phyloP scores from a whole-genome alignment of 2,888 invertebrate genomes.

The Drosophila phalerata region DNA sequence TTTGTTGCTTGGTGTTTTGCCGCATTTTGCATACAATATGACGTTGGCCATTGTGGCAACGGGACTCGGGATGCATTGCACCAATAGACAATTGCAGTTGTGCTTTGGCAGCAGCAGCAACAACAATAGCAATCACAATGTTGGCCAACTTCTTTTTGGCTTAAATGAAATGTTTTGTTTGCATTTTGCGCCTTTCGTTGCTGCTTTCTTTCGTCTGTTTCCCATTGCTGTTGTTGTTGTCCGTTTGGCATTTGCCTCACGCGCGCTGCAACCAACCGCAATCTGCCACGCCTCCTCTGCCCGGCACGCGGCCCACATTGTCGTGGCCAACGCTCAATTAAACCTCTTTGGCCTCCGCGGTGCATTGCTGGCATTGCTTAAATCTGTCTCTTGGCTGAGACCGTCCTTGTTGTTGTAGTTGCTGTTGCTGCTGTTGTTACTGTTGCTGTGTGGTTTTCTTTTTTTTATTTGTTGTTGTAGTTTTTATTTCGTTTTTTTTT shows the following conservation, averaged over 20 bases:
- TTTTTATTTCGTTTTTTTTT: constrained; percentile 24
- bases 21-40: constrained; percentile 76
- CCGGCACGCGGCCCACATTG: constrained; percentile 9
- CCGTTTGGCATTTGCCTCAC: constrained; percentile 63
- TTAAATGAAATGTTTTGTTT: constrained; percentile 61
- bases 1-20: constrained; percentile 46
- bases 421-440: constrained; percentile 22
- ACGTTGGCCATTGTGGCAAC: constrained; percentile 43
- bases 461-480: constrained; percentile 17
- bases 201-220: constrained; percentile 13
- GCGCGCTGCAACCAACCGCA: constrained; percentile 48
- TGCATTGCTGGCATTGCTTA: constrained; percentile 49
- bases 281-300: constrained; percentile 25
- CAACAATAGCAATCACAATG: constrained; percentile 45
- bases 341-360: constrained; percentile 47
- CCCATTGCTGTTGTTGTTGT: background rate
- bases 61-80: constrained; percentile 38
- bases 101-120: constrained; percentile 25
- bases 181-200: constrained; percentile 29
- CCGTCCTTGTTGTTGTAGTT: constrained; percentile 33
- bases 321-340: constrained; percentile 66
- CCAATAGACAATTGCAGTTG: constrained; percentile 48
- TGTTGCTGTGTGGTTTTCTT: constrained; percentile 22
- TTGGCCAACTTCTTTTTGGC: constrained; percentile 52
- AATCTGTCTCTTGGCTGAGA: constrained; percentile 53